Base-by-base conservation (phyloP, 2,113 vertebrate species). In the Carassius gibelio region DNA sequence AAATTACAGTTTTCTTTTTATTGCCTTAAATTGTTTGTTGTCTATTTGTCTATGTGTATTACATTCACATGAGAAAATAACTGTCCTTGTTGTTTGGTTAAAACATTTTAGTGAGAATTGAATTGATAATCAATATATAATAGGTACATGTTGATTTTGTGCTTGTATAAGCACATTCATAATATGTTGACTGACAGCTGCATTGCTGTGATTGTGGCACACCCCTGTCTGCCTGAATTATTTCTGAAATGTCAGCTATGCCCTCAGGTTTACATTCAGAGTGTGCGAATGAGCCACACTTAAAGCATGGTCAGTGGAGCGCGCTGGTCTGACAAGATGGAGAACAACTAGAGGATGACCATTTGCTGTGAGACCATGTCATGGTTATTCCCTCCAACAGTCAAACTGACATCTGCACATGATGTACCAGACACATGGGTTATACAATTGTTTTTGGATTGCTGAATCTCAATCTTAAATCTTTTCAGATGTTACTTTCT, bases 171-270 rank as follows among this genome's bases (percentile, higher is more conserved):
- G 85, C 86, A 69, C 79, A 62, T 59, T 48, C 19, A 4, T 55
- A 13, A 45, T 90, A 87, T 89, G 71, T 83, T 84, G 88, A 91
- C 84, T 88, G 90, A 92, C 89, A 91, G 82, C 14, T 15, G 11
- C 77, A 84, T 68, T 80, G 72, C 66, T 57, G 85, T 85, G 88
- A 89, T 78, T 84, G 85, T 75, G 87, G 75, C 81, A 88, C 50
- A 88, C 87, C 89, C 85, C 83, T 38, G 59, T 34, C 84, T 36
- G 15, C 86, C 92, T 93, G 86, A 88, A 92, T 92, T 92, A 93
- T 91, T 93, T 82, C 92, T 90, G 3, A 90, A 88, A 91, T 91
- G 83, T 88, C 76, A 88, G 83, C 48, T 59, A 45, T 88, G 86
- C 84, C 89, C 86, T 79, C 59, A 52, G 86, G 89, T 91, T 87